phyloP scores from a whole-genome alignment of 2,113 vertebrate species.

The Athene cunicularia region DNA sequence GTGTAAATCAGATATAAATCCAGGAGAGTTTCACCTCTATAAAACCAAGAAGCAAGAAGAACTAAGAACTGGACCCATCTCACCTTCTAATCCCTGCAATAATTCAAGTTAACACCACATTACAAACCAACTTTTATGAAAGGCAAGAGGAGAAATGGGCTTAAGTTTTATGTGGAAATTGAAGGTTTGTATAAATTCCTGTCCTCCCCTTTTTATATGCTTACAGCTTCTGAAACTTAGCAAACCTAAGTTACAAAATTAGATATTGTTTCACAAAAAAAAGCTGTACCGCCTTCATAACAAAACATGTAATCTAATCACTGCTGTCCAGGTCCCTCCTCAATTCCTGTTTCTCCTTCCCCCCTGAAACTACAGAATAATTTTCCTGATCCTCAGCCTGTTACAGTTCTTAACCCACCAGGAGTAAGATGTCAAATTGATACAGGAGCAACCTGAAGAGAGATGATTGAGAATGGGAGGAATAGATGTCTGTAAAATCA shows the following conservation, averaged over 20 bases:
- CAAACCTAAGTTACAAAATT: not conserved
- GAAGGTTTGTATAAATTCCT: not conserved
- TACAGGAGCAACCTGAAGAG: not conserved
- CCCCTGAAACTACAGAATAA: not conserved
- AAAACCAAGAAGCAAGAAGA: slow-evolving; percentile 12
- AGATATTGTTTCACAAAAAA: not conserved
- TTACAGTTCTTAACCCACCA: not conserved
- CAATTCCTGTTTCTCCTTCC: not conserved
- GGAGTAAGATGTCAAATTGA: not conserved
- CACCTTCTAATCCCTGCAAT: slow-evolving; percentile 25
- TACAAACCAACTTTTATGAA: not conserved
- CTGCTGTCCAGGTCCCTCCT: not conserved
- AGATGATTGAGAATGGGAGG: not conserved
- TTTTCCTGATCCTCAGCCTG: not conserved
- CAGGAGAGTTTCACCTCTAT: not conserved
- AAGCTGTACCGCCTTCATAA: not conserved
- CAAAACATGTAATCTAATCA: not conserved
- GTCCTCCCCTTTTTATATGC: not conserved
- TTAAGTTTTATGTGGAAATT: slow-evolving; percentile 17
- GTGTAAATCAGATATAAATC: slow-evolving; percentile 37
- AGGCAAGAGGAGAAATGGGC: not conserved
- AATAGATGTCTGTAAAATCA: not conserved
- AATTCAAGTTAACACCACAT: not conserved
- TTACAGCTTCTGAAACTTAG: not conserved
- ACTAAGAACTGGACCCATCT: not conserved